A percentile compares a stretch with the other conserved stretches of the same genome.
These are phyloP conservation scores for Pseudocheirus occidentalis DNA, from an alignment of 2,797 vertebrate species.

Conservation along the genomic window DNA sequence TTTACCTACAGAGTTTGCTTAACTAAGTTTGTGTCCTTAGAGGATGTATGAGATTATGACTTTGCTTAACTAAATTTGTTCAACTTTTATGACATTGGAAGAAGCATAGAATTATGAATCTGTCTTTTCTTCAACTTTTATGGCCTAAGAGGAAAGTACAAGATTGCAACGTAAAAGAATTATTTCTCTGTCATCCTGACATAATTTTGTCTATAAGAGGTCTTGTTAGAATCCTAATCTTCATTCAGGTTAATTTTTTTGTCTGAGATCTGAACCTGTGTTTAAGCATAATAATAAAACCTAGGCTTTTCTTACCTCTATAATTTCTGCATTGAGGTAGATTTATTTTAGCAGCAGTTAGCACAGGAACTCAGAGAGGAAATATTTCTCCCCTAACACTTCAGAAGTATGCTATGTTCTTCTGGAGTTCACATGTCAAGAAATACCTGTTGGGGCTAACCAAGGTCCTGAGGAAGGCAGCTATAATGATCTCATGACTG, in stretches of 20 bases:
- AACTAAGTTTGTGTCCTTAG: neutral
- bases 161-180: neutral
- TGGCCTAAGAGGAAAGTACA: neutral
- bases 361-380: neutral
- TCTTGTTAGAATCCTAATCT: neutral
- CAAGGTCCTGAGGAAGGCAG: neutral
- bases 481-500: neutral
- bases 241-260: neutral
- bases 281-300: neutral
- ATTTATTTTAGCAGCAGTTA: neutral
- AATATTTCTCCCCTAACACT: neutral
- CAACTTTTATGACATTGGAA: neutral
- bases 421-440: slow-evolving; percentile 17
- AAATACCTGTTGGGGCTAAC: neutral
- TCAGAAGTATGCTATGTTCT: neutral
- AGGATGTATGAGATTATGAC: neutral
- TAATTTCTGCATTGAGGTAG: neutral
- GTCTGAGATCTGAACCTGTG: neutral
- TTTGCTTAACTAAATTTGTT: neutral
- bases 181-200: neutral
- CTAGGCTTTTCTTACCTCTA: neutral
- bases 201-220: neutral
- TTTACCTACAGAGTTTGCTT: neutral
- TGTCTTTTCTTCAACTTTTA: slow-evolving; percentile 2
- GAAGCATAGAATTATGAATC: neutral